These are phyloP conservation scores for Ametastegia equiseti DNA, from an alignment of 2,888 invertebrate genomes.

Conservation along the genomic window DNA sequence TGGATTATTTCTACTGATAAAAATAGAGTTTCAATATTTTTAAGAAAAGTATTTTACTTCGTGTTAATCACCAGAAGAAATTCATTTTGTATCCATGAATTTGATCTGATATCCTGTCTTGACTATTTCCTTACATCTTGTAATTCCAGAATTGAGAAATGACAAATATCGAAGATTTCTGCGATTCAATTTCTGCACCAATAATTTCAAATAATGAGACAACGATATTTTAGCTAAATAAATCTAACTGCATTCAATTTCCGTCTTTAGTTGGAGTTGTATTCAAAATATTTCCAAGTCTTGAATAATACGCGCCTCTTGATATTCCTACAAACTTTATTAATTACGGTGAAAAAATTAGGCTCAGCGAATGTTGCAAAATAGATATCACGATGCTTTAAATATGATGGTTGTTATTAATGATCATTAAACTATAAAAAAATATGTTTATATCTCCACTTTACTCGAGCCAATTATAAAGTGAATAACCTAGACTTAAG, in stretches of 20 bases:
- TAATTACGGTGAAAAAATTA: background rate
- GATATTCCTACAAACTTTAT: background rate
- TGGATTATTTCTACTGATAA: background rate
- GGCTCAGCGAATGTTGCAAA: slow-evolving; percentile 2
- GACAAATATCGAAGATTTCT: background rate
- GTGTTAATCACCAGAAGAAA: too few species aligned
- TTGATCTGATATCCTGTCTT: too few species aligned
- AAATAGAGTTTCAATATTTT: too few species aligned
- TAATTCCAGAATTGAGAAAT: background rate
- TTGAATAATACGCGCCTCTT: background rate
- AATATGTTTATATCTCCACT: slow-evolving; percentile 1
- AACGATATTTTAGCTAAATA: background rate
- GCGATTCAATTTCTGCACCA: background rate
- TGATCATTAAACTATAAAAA: slow-evolving; percentile 38
- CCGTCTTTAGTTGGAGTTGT: background rate
- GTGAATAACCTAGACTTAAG: slow-evolving; percentile 59
- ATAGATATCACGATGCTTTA: slow-evolving; percentile 43
- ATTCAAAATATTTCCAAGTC: background rate
- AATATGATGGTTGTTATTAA: slow-evolving; percentile 32
- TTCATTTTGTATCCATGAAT: too few species aligned
- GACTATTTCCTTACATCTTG: too few species aligned
- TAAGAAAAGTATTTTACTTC: too few species aligned
- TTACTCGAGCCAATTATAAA: background rate
- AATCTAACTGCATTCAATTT: background rate
- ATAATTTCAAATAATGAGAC: background rate